These are phyloP conservation scores for Drosophila aldrichi DNA, from an alignment of 2,888 invertebrate species.

Conservation along the genomic window DNA sequence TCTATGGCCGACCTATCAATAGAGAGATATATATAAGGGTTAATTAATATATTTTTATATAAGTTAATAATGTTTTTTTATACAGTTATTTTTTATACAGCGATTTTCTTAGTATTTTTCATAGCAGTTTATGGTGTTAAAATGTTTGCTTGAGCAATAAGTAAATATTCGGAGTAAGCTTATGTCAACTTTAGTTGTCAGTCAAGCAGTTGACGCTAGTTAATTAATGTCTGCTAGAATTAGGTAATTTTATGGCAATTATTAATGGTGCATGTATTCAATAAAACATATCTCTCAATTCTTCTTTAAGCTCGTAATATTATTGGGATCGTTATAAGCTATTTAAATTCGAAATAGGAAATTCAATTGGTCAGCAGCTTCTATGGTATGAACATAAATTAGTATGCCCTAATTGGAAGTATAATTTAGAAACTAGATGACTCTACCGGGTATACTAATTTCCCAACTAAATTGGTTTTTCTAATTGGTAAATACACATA, in stretches of 20 bases:
- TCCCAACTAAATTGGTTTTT: neutral
- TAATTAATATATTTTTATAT: neutral
- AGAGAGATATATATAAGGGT: neutral
- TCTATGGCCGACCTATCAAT: constrained; percentile 89
- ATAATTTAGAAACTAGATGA: no score
- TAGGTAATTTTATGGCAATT: neutral
- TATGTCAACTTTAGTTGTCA: neutral
- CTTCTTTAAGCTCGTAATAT: neutral
- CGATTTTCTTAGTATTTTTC: constrained; percentile 23
- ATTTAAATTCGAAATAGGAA: neutral
- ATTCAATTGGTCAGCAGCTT: neutral
- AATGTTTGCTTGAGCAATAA: neutral
- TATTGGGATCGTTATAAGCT: neutral
- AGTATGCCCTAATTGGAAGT: neutral
- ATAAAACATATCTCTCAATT: no score
- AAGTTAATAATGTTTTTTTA: neutral
- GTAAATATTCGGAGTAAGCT: neutral
- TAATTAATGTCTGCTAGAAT: neutral
- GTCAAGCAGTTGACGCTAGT: neutral
- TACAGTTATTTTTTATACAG: constrained; percentile 6
- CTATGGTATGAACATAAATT: neutral
- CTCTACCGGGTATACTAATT: no score
- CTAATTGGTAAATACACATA: neutral
- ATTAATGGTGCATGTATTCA: neutral
- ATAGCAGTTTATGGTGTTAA: constrained; percentile 2